Evolutionary conservation across 2,888 invertebrate genomes (phyloP).

Genomic region (Drosophila stalkeri): DNA sequence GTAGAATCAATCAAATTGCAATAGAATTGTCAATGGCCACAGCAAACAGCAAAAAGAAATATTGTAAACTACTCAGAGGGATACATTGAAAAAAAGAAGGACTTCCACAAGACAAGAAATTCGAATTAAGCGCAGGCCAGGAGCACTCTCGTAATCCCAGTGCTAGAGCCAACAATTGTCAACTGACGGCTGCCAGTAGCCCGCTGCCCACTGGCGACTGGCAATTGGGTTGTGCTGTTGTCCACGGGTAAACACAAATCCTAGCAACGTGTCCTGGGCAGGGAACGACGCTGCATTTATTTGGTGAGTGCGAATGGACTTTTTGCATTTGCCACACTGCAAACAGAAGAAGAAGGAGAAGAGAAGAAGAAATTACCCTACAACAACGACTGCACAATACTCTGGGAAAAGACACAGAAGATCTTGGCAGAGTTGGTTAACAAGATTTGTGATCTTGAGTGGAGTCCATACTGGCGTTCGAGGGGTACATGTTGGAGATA

Average conservation of each 20-base stretch:
- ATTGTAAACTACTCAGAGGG: neutral
- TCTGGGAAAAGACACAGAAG: neutral
- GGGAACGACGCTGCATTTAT: slow-evolving; percentile 36
- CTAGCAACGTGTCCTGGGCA: slow-evolving; percentile 17
- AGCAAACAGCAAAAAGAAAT: slow-evolving; percentile 27
- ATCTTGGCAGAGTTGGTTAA: neutral
- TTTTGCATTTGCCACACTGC: slow-evolving; percentile 68
- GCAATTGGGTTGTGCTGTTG: neutral
- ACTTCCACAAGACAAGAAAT: slow-evolving; percentile 1
- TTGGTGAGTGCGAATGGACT: slow-evolving; percentile 58
- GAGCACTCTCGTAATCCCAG: slow-evolving; percentile 2
- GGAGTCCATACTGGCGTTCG: too few relatives aligned
- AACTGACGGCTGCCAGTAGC: neutral
- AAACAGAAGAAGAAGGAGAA: slow-evolving; percentile 32
- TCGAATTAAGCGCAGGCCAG: neutral
- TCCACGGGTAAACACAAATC: slow-evolving; percentile 39
- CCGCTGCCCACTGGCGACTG: neutral
- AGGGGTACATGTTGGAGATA: too few relatives aligned
- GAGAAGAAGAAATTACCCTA: neutral
- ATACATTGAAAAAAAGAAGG: neutral
- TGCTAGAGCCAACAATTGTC: neutral
- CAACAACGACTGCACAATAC: slow-evolving; percentile 2
- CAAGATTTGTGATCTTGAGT: too few relatives aligned
- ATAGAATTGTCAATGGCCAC: slow-evolving; percentile 54
- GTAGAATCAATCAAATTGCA: slow-evolving; percentile 72